Evolutionary conservation across 2,797 vertebrate genomes (phyloP).

Genomic region (Tinamus major): DNA sequence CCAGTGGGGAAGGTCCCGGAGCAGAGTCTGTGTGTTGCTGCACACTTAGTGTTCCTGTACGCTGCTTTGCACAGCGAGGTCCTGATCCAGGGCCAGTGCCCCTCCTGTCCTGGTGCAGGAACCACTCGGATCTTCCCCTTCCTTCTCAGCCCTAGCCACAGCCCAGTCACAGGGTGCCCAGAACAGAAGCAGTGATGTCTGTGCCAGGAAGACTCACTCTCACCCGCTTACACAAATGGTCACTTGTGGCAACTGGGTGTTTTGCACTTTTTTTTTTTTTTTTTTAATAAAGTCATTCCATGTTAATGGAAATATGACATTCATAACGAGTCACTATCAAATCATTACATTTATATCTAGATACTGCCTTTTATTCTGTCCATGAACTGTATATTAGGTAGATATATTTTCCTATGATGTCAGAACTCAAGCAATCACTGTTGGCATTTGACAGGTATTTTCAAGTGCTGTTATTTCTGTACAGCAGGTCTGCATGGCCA

Average conservation of each 20-base stretch:
- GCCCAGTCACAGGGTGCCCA: not conserved
- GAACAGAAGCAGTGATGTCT: not conserved
- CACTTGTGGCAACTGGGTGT: not conserved
- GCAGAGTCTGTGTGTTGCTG: not conserved
- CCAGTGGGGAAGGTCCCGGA: not conserved
- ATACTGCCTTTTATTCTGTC: not conserved
- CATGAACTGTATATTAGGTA: not conserved
- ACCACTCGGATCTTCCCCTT: not conserved
- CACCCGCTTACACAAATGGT: not conserved
- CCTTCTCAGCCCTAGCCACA: not conserved
- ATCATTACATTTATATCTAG: rapidly evolving
- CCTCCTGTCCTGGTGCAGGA: not conserved
- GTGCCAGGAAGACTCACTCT: not conserved
- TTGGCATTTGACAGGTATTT: not conserved
- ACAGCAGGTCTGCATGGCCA: not conserved
- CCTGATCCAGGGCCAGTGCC: not conserved
- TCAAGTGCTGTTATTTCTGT: not conserved
- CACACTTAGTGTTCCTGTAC: not conserved
- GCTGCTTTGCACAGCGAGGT: rapidly evolving
- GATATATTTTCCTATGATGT: not conserved
- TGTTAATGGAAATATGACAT: not conserved
- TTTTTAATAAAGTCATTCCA: not conserved
- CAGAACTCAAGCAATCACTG: not conserved
- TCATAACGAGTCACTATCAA: not conserved
- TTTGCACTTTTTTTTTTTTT: not conserved